Evolutionary conservation across 2,888 invertebrate species (phyloP), one percentile per base, ranked within the genome.

Genomic region (Hemaris fuciformis): DNA sequence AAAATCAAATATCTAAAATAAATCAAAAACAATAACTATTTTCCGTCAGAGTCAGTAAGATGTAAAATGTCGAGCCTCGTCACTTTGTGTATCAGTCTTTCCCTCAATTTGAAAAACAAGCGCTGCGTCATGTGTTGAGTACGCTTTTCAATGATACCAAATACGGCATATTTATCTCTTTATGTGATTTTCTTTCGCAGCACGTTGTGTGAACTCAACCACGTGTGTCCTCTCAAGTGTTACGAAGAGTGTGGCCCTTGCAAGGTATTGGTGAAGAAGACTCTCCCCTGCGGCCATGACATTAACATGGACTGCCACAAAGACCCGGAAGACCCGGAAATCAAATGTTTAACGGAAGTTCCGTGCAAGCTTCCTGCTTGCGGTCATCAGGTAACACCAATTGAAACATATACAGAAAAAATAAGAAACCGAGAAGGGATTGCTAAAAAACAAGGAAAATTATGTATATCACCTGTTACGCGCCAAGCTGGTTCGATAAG

Each of bases 211-310:
- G 88, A 86, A 62, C 80, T 86, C 22, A 81, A 74, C 0, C 95
- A 95, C 72, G 72, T 73, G 1, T 94, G 94, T 66, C 86, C 85
- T 0, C 84, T 93, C 64, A 73, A 70, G 42, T 95, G 95, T 72
- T 84, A 77, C 23, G 69, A 80, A 22, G 68, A 75, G 3, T 94
- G 94, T 71, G 71, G 79, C 0, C 86, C 85, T 0, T 95, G 95
- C 74, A 73, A 60, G 27, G 83, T 84, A 0, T 67, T 67, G 1
- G 77, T 94, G 6, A 43, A 66, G 31, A 91, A 90, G 66, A 77
- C 66, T 1, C 80, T 94, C 45, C 84, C 85, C 0, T 95, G 95
- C 74, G 90, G 85, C 0, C 95, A 95, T 73, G 68, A 70, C 0
- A 84, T 80, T 64, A 38, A 69, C 1, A 67, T 94, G 10, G 70